Base-by-base conservation (phyloP, 1,140 invertebrate genomes). In the Trichonephila inaurata region DNA sequence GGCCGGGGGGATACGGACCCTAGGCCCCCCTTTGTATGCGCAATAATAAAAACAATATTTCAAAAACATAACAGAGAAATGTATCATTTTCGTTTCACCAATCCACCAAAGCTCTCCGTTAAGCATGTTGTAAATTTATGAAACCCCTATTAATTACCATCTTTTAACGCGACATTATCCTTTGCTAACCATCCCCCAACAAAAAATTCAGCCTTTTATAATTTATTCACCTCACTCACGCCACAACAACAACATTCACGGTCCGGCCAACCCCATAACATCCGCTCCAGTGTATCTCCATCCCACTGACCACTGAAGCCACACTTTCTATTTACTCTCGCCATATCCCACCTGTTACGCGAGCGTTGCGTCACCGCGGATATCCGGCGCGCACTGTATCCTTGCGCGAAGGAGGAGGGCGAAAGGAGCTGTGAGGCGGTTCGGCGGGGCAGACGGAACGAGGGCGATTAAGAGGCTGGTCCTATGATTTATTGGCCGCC, bases 401-500 rank as follows among this genome's bases (percentile, higher is more conserved):
- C 92, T 62, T 93, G 85, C 92, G 92, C 92, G 85, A 6, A 64
- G 10, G n/a, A 21, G 14, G 51, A 40, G 61, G 28, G 33, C 18
- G 21, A 28, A 18, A 60, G 61, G 28, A 66, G 86, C 24, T 14
- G 86, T n/a, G 33, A 40, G 18, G 86, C 24, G 61, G 72, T 60
- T 51, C 28, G 28, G 44, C 66, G 72, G 72, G 58, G 28, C 58
- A 60, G 60, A 16, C 44, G 92, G 5, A 40, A 81, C 64, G 51
- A 28, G 72, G 86, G 44, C 24, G 83, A 40, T 44, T 51, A 51
- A 61, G 85, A 60, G 51, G 92, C 72, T 28, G 92, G 33, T 33
- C 33, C 51, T 61, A 64, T 93, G 92, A 93, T 93, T 93, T 93
- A 93, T 93, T 93, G 86, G 92, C 58, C 86, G 86, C 16, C 85